Evolutionary conservation across 1,140 invertebrate species (phyloP).

Genomic region (Trichonephila clavata): DNA sequence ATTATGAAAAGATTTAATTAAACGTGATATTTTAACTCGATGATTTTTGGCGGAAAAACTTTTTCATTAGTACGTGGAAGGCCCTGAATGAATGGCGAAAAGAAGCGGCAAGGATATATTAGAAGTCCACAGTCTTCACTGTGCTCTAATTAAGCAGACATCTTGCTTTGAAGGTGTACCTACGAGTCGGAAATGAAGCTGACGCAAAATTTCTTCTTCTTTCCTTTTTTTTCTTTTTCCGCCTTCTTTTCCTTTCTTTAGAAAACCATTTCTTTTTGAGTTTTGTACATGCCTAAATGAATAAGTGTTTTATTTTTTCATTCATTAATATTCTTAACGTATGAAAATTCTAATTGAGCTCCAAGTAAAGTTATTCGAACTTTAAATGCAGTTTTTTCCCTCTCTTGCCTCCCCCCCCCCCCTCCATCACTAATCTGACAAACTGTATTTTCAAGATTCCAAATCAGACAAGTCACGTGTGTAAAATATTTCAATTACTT

Average conservation of each 20-base stretch:
- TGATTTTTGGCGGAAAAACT: conserved; percentile 77
- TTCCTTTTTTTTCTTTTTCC: conserved; percentile 11
- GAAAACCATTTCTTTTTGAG: conserved; percentile 59
- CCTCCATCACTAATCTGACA: background rate
- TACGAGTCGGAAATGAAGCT: conserved; percentile 37
- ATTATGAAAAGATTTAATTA: conserved; percentile 77
- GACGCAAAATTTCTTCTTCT: conserved; percentile 44
- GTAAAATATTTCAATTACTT: conserved; percentile 23
- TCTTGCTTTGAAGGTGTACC: conserved; percentile 71
- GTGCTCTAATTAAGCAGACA: conserved; percentile 73
- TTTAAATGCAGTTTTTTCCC: conserved; percentile 17
- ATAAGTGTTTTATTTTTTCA: conserved; percentile 55
- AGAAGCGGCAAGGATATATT: conserved; percentile 63
- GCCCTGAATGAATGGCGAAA: conserved; percentile 46
- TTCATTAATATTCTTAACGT: conserved; percentile 65
- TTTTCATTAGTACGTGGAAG: conserved; percentile 70
- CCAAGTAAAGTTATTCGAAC: background rate
- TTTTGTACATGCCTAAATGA: conserved; percentile 61
- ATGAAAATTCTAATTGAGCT: conserved; percentile 64
- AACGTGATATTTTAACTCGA: conserved; percentile 77
- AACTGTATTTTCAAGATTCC: conserved; percentile 1
- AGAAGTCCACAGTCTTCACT: conserved; percentile 53
- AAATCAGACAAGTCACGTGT: background rate
- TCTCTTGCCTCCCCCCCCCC: background rate
- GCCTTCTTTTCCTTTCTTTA: conserved; percentile 29